These are phyloP conservation scores for Drosophila yooni DNA, from an alignment of 2,888 invertebrate species.

Conservation along the genomic window DNA sequence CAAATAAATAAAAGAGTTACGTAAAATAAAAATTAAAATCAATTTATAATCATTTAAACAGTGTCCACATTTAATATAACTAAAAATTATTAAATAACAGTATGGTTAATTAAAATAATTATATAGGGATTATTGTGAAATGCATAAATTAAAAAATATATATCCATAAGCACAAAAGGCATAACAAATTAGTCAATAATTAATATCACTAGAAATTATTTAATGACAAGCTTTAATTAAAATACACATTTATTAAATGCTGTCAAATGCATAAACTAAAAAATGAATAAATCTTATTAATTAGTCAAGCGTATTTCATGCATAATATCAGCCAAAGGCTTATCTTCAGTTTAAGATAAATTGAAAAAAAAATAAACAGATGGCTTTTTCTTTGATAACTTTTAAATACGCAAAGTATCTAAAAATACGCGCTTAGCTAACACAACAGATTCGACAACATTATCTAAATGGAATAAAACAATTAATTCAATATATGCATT, in stretches of 20 bases:
- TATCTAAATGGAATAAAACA: slow-evolving; percentile 39
- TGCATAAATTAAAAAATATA: not conserved
- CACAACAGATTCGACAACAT: slow-evolving; percentile 19
- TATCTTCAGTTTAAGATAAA: slow-evolving; percentile 17
- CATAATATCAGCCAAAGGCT: slow-evolving; percentile 4
- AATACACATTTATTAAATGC: not conserved
- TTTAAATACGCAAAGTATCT: slow-evolving; percentile 20
- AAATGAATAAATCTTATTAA: not conserved
- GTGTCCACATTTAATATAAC: not conserved
- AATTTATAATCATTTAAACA: not conserved
- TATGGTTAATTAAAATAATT: not conserved
- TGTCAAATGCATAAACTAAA: not conserved
- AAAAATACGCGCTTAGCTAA: slow-evolving; percentile 29
- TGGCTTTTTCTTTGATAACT: slow-evolving; percentile 18
- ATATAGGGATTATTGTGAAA: not conserved
- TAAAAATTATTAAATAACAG: not conserved
- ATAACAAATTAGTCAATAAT: not conserved
- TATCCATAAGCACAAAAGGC: not conserved
- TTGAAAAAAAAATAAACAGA: slow-evolving; percentile 18
- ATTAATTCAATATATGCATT: slow-evolving; percentile 12
- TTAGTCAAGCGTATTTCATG: not conserved
- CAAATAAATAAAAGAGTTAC: not conserved
- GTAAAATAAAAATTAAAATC: not conserved
- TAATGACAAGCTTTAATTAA: not conserved
- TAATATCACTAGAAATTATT: not conserved